Base-by-base conservation (phyloP, 2,888 invertebrate genomes). In the Agapostemon virescens region DNA sequence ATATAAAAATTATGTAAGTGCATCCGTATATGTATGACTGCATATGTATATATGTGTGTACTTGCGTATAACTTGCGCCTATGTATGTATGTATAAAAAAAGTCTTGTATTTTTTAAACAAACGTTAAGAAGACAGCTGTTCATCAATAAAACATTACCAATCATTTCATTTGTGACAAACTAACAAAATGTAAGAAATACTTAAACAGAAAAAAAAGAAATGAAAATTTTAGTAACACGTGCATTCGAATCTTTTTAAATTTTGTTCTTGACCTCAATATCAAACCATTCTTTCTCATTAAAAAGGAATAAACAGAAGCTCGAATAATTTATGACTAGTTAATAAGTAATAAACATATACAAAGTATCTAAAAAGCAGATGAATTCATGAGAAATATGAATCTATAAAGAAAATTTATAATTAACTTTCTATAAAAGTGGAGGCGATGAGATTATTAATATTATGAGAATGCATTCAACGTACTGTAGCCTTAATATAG, bases 71-170 rank as follows among this genome's bases (percentile, higher is more conserved):
- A 85, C 79, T 81, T 79, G 84, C 84, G 85, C 84, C 80, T 85
- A 84, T 85, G 85, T 85, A 84, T 85, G 85, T 85, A 86, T 86
- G 86, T 86, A 85, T 85, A 85, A 75, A 86, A 77, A 81, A 77
- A 83, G 79, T 86, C 78, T 83, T 83, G 81, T 85, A 87, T 83
- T 87, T 87, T 85, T 83, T 85, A 85, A 86, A 85, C 74, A 79
- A 78, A 77, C 84, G 67, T 61, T 55, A 64, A 81, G 77, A 84
- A 86, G 55, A 78, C 81, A 85, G 85, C 83, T 84, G 66, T 77
- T 81, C 78, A 83, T 80, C 82, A 80, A 82, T 77, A 78, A 82
- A 77, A 75, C 74, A 61, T 72, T 79, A 75, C 52, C 75, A 66
- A 74, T 69, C 79, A 71, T 84, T 81, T 79, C 79, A 79, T 82